A percentile compares a stretch with the other conserved stretches of the same genome.
Evolutionary conservation across 2,113 vertebrate species (phyloP).

Genomic region (Numenius arquata): DNA sequence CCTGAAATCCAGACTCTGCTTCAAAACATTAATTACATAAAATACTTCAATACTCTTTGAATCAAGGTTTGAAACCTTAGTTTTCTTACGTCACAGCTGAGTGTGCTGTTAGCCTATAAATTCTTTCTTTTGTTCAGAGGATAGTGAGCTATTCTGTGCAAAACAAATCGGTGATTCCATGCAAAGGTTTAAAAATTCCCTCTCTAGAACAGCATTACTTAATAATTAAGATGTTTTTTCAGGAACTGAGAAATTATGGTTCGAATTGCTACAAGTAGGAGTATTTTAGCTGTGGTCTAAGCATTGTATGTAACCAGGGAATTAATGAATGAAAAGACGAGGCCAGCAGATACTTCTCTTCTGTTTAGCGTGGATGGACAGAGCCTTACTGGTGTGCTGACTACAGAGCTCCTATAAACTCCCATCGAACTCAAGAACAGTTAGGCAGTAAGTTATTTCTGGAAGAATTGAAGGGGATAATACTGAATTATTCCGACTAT

Average conservation of each 20-base stretch:
- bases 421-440: neutral
- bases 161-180: neutral
- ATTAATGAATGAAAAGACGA: neutral
- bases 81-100: neutral
- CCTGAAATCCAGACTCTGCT: neutral
- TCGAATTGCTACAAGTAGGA: neutral
- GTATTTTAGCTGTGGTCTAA: neutral
- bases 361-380: neutral
- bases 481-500: neutral
- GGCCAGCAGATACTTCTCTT: neutral
- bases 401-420: neutral
- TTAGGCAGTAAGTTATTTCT: neutral
- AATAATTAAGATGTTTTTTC: neutral
- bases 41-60: neutral
- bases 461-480: neutral
- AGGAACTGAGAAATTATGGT: neutral
- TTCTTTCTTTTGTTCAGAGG: neutral
- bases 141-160: neutral
- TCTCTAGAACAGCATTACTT: neutral
- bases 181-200: neutral
- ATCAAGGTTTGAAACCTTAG: neutral
- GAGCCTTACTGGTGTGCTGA: neutral
- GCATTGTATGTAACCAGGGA: neutral
- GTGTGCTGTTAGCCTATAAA: neutral
- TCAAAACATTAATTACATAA: neutral